Evolutionary conservation across 2,113 vertebrate genomes (phyloP).

Genomic region (Hydrochoerus hydrochaeris): DNA sequence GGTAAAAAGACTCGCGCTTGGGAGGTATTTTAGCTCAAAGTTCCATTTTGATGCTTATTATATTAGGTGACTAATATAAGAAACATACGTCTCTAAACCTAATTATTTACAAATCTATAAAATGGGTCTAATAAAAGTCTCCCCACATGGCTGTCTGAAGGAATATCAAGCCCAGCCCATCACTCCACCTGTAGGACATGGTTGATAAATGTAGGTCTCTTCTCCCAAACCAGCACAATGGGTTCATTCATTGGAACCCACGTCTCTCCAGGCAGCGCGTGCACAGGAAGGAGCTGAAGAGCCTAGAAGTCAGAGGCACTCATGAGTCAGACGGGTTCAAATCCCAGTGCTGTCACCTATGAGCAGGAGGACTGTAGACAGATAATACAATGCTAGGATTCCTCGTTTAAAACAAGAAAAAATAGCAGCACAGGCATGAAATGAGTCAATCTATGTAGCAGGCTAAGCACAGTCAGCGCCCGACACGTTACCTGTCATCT

Average conservation of each 20-base stretch:
- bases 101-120: neutral
- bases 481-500: neutral
- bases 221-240: neutral
- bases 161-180: neutral
- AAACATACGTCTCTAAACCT: neutral
- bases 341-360: neutral
- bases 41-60: neutral
- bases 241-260: neutral
- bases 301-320: neutral
- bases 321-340: neutral
- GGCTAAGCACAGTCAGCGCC: neutral
- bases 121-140: neutral
- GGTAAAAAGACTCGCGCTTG: neutral
- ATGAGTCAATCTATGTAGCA: neutral
- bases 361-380: neutral
- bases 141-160: neutral
- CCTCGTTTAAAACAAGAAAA: neutral
- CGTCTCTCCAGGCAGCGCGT: neutral
- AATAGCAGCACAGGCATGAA: neutral
- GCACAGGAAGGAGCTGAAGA: neutral
- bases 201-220: neutral
- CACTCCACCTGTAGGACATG: neutral
- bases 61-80: neutral
- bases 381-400: neutral
- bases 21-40: neutral